Percentiles rank a stretch among this genome's conserved stretches.
Evolutionary conservation across 2,113 vertebrate genomes (phyloP).

Genomic region (Tachysurus vachellii): DNA sequence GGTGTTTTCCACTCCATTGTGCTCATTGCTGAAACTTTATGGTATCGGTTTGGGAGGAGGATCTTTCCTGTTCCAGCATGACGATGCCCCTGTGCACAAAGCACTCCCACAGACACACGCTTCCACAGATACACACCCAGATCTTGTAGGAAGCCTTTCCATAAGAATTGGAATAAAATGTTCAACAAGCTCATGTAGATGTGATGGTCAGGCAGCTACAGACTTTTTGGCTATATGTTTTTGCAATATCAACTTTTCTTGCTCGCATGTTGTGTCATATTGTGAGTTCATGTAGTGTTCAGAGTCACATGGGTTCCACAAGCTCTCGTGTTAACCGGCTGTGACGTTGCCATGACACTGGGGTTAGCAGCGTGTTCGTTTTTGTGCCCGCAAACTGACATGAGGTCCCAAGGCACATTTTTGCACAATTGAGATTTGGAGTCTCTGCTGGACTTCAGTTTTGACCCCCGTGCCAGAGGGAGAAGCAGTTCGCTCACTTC

Average conservation of each 20-base stretch:
- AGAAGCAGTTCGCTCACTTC: not conserved
- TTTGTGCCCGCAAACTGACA: not conserved
- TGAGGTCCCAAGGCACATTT: conserved; percentile 4
- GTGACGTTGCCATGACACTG: conserved; percentile 1
- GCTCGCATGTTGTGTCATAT: too few species aligned
- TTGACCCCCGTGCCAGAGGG: conserved; percentile 5
- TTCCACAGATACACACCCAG: not conserved
- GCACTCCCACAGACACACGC: not conserved
- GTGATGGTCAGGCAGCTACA: not conserved
- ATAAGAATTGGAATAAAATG: not conserved
- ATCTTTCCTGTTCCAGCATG: not conserved
- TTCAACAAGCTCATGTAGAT: not conserved
- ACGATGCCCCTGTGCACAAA: not conserved
- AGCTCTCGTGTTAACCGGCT: not conserved
- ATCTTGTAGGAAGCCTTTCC: not conserved
- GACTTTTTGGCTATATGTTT: not conserved
- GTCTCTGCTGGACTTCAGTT: not conserved
- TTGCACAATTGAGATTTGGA: not conserved
- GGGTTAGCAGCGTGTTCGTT: not conserved
- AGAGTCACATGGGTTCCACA: not conserved
- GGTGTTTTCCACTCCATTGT: not conserved
- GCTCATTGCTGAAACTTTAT: not conserved
- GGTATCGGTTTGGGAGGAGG: not conserved
- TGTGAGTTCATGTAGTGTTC: not conserved
- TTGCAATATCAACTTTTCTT: not conserved